These are phyloP conservation scores for Ommatoiulus sabulosus DNA, from an alignment of 2,888 invertebrate species.

Conservation along the genomic window DNA sequence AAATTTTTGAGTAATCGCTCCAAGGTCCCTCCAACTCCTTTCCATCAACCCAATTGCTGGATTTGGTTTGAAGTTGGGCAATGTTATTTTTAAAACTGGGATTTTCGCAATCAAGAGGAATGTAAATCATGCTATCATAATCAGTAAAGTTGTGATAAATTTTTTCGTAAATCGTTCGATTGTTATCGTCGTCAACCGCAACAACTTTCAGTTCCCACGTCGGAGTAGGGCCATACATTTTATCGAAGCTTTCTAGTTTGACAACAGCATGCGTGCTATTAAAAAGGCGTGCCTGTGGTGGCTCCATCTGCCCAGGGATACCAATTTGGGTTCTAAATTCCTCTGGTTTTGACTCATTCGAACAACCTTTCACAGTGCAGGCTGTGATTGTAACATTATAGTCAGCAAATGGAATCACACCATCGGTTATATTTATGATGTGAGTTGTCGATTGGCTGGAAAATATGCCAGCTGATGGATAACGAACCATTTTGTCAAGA, in stretches of 20 bases:
- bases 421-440: conserved; percentile 15
- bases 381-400: conserved; percentile 63
- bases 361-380: conserved; percentile 75
- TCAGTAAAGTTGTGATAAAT: not conserved
- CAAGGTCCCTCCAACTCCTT: conserved; percentile 45
- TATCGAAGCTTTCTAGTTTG: not conserved
- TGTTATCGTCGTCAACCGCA: not conserved
- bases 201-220: conserved; percentile 48
- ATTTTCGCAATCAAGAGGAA: conserved; percentile 49
- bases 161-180: not conserved
- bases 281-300: conserved; percentile 9
- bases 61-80: not conserved
- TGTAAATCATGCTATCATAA: conserved; percentile 47
- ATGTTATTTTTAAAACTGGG: not conserved
- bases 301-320: conserved; percentile 58
- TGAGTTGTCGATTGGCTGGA: conserved; percentile 8
- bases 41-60: not conserved
- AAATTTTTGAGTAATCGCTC: conserved; percentile 55
- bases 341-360: conserved; percentile 72
- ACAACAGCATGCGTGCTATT: conserved; percentile 49
- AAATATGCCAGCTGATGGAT: not conserved
- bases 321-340: conserved; percentile 75
- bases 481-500: not conserved
- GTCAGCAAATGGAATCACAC: conserved; percentile 53
- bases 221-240: conserved; percentile 21